These are phyloP conservation scores for Gambusia affinis DNA, from an alignment of 2,113 vertebrate species.

Conservation along the genomic window DNA sequence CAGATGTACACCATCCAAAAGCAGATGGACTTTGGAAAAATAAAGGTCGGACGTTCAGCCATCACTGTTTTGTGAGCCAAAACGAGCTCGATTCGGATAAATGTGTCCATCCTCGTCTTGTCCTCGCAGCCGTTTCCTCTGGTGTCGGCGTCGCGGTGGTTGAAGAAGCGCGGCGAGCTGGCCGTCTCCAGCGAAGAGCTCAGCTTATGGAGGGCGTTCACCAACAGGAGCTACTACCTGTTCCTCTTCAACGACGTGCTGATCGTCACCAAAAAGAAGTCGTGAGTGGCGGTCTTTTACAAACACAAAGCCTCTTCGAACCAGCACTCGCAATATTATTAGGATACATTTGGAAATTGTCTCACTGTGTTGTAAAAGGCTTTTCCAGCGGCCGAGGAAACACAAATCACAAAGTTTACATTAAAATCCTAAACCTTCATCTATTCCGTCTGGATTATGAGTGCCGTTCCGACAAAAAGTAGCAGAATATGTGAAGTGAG, in stretches of 20 bases:
- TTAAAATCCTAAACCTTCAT: not conserved
- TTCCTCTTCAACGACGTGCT: constrained; percentile 94
- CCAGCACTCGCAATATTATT: no score
- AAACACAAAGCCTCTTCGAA: not conserved
- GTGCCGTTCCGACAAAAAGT: not conserved
- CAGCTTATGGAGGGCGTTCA: constrained; percentile 86
- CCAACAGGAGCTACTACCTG: constrained; percentile 84
- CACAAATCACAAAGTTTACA: not conserved
- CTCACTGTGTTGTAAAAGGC: no score
- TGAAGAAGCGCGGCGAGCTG: constrained; percentile 90
- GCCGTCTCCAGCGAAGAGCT: constrained; percentile 80
- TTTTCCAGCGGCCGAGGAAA: no score
- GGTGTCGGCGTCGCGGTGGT: constrained; percentile 90
- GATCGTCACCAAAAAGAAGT: constrained; percentile 94
- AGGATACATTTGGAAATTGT: not conserved
- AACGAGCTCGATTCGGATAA: not conserved
- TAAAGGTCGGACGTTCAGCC: constrained; percentile 82
- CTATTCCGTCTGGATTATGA: not conserved
- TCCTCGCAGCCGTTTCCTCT: constrained; percentile 85
- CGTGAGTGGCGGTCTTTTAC: constrained; percentile 68
- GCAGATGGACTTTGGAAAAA: constrained; percentile 94
- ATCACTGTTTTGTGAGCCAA: no score
- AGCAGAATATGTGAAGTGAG: not conserved
- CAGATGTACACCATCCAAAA: constrained; percentile 95
- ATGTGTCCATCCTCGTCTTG: not conserved